A percentile compares a stretch with the other conserved stretches of the same genome.
Evolutionary conservation across 2,113 vertebrate species (phyloP).

Genomic region (Bujurquina vittata): DNA sequence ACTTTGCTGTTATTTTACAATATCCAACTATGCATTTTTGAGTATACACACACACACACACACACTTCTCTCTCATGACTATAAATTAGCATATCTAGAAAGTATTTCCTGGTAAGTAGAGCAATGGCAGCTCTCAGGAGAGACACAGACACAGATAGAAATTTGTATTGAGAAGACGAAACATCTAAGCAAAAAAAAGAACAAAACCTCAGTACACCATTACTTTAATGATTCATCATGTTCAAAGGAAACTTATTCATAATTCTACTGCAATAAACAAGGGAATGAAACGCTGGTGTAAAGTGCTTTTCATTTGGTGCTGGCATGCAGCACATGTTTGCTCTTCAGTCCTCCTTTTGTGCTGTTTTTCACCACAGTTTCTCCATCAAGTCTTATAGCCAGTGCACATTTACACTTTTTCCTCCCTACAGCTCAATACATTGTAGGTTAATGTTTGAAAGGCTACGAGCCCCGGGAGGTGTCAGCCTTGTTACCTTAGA

Average conservation of each 20-base stretch:
- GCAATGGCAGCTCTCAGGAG: conserved; percentile 78
- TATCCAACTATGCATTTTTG: conserved; percentile 30
- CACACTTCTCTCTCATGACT: conserved; percentile 53
- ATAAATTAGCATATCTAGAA: conserved; percentile 79
- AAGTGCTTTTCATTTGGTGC: conserved; percentile 70
- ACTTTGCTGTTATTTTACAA: conserved; percentile 43
- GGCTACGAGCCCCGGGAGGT: conserved; percentile 57
- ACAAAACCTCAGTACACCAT: conserved; percentile 79
- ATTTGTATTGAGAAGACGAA: conserved; percentile 78
- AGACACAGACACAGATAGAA: conserved; percentile 68
- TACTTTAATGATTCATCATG: conserved; percentile 82
- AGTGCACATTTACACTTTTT: neutral
- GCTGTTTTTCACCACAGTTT: conserved; percentile 25
- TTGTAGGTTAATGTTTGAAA: conserved; percentile 44
- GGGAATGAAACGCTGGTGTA: conserved; percentile 74
- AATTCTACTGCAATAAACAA: conserved; percentile 72
- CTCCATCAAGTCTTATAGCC: conserved; percentile 26
- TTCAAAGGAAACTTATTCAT: conserved; percentile 78
- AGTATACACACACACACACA: neutral
- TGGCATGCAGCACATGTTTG: conserved; percentile 65
- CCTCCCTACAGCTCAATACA: conserved; percentile 20
- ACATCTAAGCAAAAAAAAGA: conserved; percentile 75
- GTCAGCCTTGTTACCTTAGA: conserved; percentile 55
- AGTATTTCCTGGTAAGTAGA: conserved; percentile 83
- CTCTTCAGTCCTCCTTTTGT: conserved; percentile 51